Conservation (phyloP, 2,797 vertebrate genomes). For the Geotrypetes seraphini region DNA sequence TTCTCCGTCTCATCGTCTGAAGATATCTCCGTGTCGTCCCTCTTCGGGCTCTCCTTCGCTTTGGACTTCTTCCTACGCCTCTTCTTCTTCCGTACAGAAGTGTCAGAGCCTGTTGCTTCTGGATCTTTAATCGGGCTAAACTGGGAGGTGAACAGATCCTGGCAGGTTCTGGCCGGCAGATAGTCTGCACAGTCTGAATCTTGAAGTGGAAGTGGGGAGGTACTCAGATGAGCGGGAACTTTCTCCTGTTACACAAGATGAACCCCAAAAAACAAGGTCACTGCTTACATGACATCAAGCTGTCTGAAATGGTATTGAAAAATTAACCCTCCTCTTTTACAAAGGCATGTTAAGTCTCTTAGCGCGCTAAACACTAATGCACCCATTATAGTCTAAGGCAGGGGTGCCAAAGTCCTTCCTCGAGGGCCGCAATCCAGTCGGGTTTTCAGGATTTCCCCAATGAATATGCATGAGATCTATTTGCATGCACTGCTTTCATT, state of each 20-base stretch:
- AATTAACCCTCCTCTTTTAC: too few relatives aligned
- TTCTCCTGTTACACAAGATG: slow-evolving; percentile 26
- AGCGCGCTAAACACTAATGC: too few relatives aligned
- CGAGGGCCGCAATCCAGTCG: too few relatives aligned
- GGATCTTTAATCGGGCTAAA: neutral
- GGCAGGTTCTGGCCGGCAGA: neutral
- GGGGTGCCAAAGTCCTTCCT: too few relatives aligned
- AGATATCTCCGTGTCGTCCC: slow-evolving; percentile 26
- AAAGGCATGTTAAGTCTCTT: too few relatives aligned
- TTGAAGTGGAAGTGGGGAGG: slow-evolving; percentile 66
- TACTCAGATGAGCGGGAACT: slow-evolving; percentile 65
- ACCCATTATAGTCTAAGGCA: too few relatives aligned
- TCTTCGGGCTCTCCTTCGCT: slow-evolving; percentile 33
- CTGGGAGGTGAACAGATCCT: slow-evolving; percentile 3
- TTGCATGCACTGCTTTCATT: too few relatives aligned
- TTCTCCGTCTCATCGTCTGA: slow-evolving; percentile 49
- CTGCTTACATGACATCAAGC: neutral
- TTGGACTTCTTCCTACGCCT: slow-evolving; percentile 57
- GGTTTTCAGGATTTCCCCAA: too few relatives aligned
- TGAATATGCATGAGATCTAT: too few relatives aligned
- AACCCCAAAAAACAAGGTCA: neutral
- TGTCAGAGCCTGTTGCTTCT: neutral
- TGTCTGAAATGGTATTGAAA: too few relatives aligned
- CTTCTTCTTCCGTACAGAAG: slow-evolving; percentile 45
- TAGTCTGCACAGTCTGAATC: slow-evolving; percentile 5